phyloP scores from a whole-genome alignment of 2,113 vertebrate species.

The Atrichornis clamosus region DNA sequence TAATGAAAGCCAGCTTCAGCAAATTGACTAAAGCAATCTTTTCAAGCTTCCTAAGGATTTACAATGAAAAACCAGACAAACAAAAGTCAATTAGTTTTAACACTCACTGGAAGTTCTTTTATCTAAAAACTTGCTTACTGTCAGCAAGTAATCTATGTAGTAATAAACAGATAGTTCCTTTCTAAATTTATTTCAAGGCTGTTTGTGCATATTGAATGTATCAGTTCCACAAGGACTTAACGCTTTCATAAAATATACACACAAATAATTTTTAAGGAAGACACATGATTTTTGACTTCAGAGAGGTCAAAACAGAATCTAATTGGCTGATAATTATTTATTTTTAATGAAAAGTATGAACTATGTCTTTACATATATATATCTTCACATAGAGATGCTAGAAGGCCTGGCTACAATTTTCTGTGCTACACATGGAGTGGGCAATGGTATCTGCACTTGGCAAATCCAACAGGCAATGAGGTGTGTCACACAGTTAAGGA shows the following conservation, averaged over 20 bases:
- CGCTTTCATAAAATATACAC: background rate
- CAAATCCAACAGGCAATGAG: background rate
- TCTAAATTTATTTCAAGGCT: background rate
- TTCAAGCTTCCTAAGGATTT: background rate
- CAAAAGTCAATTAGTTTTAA: background rate
- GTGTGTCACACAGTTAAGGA: background rate
- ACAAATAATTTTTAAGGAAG: background rate
- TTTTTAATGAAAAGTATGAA: background rate
- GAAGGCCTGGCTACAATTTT: background rate
- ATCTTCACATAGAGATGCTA: background rate
- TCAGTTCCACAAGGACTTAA: background rate
- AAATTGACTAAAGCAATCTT: slow-evolving; percentile 43
- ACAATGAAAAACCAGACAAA: background rate
- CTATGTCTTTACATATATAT: background rate
- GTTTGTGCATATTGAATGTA: background rate
- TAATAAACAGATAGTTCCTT: background rate
- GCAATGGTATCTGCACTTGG: background rate
- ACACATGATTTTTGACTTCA: background rate
- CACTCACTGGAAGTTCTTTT: background rate
- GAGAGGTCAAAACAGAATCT: background rate
- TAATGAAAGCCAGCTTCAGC: slow-evolving; percentile 30
- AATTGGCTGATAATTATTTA: background rate
- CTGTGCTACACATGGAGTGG: background rate
- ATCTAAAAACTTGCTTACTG: background rate
- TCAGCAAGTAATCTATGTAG: background rate